Evolutionary conservation across 2,888 invertebrate species (phyloP).

Genomic region (Operophtera brumata): DNA sequence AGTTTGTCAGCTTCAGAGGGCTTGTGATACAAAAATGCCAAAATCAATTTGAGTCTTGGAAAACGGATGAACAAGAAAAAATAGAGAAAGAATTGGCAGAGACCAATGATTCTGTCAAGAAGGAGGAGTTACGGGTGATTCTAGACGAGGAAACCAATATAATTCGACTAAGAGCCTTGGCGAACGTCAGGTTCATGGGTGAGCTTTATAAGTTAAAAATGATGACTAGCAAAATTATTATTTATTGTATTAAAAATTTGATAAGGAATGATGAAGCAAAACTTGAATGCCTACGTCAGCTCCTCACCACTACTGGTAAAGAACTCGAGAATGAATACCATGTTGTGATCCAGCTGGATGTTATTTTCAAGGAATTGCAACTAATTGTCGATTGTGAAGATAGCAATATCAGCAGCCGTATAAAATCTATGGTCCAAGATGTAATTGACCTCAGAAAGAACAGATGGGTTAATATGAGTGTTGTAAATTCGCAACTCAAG

Average conservation of each 20-base stretch:
- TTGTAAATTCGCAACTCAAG: slow-evolving; percentile 91
- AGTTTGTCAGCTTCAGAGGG: slow-evolving; percentile 85
- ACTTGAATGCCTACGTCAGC: slow-evolving; percentile 94
- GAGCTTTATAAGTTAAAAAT: slow-evolving; percentile 95
- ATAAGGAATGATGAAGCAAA: slow-evolving; percentile 92
- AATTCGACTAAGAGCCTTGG: slow-evolving; percentile 91
- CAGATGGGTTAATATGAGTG: slow-evolving; percentile 92
- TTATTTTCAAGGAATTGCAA: slow-evolving; percentile 84
- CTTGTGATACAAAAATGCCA: slow-evolving; percentile 92
- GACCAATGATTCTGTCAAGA: slow-evolving; percentile 77
- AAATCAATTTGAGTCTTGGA: slow-evolving; percentile 85
- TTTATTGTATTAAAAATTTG: slow-evolving; percentile 88
- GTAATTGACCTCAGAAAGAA: slow-evolving; percentile 92
- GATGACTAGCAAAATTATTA: slow-evolving; percentile 93
- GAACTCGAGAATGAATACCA: slow-evolving; percentile 82
- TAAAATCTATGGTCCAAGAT: slow-evolving; percentile 91
- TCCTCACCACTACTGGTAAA: slow-evolving; percentile 94
- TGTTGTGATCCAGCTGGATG: slow-evolving; percentile 63
- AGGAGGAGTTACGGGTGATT: slow-evolving; percentile 83
- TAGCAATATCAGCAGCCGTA: slow-evolving; percentile 82
- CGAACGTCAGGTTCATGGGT: slow-evolving; percentile 91
- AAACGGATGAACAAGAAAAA: too few species aligned
- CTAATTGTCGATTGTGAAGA: slow-evolving; percentile 84
- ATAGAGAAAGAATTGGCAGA: background rate
- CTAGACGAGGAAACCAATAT: slow-evolving; percentile 88